These are phyloP conservation scores for Apostichopus parvimensis DNA, from an alignment of 35 echinoderm and acorn worm species.

Conservation along the genomic window DNA sequence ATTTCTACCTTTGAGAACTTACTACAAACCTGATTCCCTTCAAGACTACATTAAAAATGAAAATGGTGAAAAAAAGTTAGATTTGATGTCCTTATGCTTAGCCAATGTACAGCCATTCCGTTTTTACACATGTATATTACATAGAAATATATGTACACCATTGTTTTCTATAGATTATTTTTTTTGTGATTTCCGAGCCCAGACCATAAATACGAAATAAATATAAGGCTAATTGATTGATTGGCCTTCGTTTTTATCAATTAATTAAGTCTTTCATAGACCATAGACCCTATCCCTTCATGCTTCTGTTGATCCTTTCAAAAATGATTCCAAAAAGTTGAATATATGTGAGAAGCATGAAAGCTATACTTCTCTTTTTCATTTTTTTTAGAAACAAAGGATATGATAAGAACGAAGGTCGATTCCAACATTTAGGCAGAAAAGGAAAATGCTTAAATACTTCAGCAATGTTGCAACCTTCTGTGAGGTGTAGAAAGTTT, in stretches of 20 bases:
- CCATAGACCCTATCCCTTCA: background rate
- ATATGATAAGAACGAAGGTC: too few species aligned
- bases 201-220: constrained; percentile 45
- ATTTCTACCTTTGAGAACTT: constrained; percentile 16
- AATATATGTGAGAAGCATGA: too few species aligned
- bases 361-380: too few species aligned
- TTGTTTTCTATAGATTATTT: constrained; percentile 5
- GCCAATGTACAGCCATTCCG: constrained; percentile 38
- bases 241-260: background rate
- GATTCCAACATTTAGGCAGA: too few species aligned
- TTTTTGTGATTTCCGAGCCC: constrained; percentile 2
- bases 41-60: constrained; percentile 24
- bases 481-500: too few species aligned
- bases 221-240: constrained; percentile 24
- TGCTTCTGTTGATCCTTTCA: background rate
- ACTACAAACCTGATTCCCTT: constrained; percentile 28
- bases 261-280: background rate
- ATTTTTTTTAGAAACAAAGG: too few species aligned
- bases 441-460: too few species aligned
- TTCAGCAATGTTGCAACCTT: too few species aligned
- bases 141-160: constrained; percentile 32
- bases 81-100: constrained; percentile 24
- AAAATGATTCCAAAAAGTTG: too few species aligned
- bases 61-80: constrained; percentile 51
- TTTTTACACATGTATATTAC: constrained; percentile 39